These are phyloP conservation scores for Onychostoma macrolepis DNA, from an alignment of 2,113 vertebrate species.

Conservation along the genomic window DNA sequence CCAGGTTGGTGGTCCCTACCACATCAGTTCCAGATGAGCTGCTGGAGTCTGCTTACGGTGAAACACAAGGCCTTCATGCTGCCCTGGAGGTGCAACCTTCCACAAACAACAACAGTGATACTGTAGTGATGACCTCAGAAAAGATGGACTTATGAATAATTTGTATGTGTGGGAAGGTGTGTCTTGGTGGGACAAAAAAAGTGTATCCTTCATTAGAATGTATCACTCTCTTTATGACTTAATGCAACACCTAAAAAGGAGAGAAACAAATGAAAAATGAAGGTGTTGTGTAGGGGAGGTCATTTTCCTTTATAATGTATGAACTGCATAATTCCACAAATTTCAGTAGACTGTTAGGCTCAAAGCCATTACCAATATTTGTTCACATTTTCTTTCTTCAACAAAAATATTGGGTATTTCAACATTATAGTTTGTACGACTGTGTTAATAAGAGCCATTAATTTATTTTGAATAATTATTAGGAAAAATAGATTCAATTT, in stretches of 20 bases:
- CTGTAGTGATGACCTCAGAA: constrained; percentile 69
- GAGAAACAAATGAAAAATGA: not conserved
- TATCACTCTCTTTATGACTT: not conserved
- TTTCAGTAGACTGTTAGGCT: constrained; percentile 5
- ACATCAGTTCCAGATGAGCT: constrained; percentile 79
- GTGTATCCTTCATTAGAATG: not conserved
- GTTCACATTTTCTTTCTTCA: not conserved
- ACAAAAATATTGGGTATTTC: not conserved
- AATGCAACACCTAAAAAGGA: not conserved
- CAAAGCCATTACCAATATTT: not conserved
- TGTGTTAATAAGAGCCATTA: not conserved
- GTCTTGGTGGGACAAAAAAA: not conserved
- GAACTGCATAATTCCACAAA: not conserved
- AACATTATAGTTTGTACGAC: not conserved
- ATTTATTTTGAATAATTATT: constrained; percentile 3
- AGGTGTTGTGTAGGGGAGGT: not conserved
- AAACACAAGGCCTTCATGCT: constrained; percentile 57
- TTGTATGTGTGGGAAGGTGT: not conserved
- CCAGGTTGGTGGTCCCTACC: constrained; percentile 38
- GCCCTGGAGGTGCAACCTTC: constrained; percentile 18
- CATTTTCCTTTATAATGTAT: not conserved
- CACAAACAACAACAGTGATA: constrained; percentile 56
- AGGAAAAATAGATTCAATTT: not conserved
- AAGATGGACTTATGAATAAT: constrained; percentile 81
- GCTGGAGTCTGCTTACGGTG: constrained; percentile 87